phyloP scores from a whole-genome alignment of 2,888 invertebrate genomes.

The Myopa tessellatipennis region DNA sequence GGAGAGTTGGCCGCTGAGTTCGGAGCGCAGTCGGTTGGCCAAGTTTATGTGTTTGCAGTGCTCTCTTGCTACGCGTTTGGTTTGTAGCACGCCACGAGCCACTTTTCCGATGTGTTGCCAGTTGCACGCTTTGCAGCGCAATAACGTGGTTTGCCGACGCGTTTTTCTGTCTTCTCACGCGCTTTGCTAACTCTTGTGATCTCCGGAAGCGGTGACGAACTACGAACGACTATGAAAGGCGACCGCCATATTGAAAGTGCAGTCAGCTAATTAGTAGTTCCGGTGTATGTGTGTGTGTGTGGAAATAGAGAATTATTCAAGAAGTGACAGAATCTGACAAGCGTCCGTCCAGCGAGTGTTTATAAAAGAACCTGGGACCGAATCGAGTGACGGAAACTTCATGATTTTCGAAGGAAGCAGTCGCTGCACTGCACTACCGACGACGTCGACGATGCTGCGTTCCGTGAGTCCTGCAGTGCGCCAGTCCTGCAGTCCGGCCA shows the following conservation, averaged over 20 bases:
- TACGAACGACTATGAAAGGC: slow-evolving; percentile 6
- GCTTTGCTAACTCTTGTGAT: neutral
- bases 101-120: slow-evolving; percentile 50
- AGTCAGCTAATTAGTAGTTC: neutral
- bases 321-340: neutral
- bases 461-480: slow-evolving; percentile 57
- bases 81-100: slow-evolving; percentile 51
- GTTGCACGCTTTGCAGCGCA: slow-evolving; percentile 2
- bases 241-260: slow-evolving; percentile 21
- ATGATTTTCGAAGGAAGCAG: slow-evolving; percentile 23
- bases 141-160: slow-evolving; percentile 60
- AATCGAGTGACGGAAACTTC: slow-evolving; percentile 13
- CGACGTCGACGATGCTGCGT: slow-evolving; percentile 60
- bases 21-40: slow-evolving; percentile 18
- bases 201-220: neutral
- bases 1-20: neutral
- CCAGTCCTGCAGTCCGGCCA: slow-evolving; percentile 61
- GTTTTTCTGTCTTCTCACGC: slow-evolving; percentile 40
- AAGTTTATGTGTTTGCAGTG: slow-evolving; percentile 48
- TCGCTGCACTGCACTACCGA: neutral
- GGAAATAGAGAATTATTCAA: neutral
- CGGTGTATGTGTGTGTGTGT: neutral
- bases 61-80: slow-evolving; percentile 45
- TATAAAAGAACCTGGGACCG: neutral
- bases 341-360: neutral